Evolutionary conservation across 30 jellyfish, hydroid and myxozoan genomes (phyloP), one percentile per base, ranked within the genome.

Genomic region (Sanderia malayensis): DNA sequence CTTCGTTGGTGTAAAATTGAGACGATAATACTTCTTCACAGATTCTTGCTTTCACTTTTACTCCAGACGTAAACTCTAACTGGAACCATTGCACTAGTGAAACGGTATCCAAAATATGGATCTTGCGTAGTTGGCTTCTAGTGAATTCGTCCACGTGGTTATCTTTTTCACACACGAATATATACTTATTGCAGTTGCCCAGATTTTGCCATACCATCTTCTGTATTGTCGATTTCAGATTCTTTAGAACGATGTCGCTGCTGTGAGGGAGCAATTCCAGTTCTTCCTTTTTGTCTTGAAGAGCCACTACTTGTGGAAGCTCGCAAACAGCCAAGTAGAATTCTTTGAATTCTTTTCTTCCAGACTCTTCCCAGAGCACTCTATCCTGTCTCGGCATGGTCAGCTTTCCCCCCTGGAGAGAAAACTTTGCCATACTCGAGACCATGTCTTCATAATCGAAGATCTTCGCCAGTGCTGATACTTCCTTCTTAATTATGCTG

Each of bases 51-150:
- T 20, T 24, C 10, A 29, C 41, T 24, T 10, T 10, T 4, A 18
- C 19, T 10, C 73, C 73, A 2, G 76, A 72, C 27, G 18, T 3
- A 58, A 57, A 72, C 19, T 49, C 20, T 15, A 72, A 76, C 11
- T 6, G n/a, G 62, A 49, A 72, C 84, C 75, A 72, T 27, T n/a
- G 37, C 29, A 24, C 73, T 53, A 70, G 55, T 2, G 19, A 11
- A 17, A 31, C n/a, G n/a, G n/a, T n/a, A n/a, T n/a, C n/a, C n/a
- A n/a, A 25, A 19, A 25, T 18, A 60, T 19, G 4, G 9, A 60
- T 25, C 25, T 49, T 15, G 64, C 6, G 7, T 9, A 49, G 64
- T 18, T 49, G 64, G 64, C 27, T 26, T 37, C 15, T 60, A 1
- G 26, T 53, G 60, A 71, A 11, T 0, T 27, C 72, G 1, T 9